phyloP scores from a whole-genome alignment of 2,797 vertebrate species.

The Typhlichthys subterraneus region DNA sequence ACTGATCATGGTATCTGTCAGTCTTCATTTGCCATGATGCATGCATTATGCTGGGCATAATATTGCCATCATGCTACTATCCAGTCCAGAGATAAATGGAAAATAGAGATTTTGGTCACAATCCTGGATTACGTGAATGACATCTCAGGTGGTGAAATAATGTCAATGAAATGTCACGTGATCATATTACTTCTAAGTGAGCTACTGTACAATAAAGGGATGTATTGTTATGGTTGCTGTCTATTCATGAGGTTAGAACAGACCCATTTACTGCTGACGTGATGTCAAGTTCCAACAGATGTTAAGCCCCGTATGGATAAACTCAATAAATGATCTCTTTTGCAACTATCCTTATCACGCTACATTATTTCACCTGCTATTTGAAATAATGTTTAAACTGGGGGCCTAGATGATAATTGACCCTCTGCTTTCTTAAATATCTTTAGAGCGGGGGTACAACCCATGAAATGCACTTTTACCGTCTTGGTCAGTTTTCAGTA shows the following conservation, averaged over 20 bases:
- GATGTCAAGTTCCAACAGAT: no score
- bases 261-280: not conserved
- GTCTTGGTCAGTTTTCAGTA: no score
- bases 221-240: conserved; percentile 12
- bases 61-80: not conserved
- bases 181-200: not conserved
- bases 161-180: no score
- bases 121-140: conserved; percentile 4
- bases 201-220: conserved; percentile 25
- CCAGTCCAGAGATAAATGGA: not conserved
- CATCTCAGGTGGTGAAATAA: not conserved
- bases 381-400: no score
- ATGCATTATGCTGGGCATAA: conserved; percentile 1
- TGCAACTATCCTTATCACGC: no score
- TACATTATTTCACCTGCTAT: no score
- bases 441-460: no score
- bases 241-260: conserved; percentile 27
- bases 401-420: no score
- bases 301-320: no score
- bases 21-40: conserved; percentile 1
- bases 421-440: no score
- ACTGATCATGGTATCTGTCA: conserved; percentile 1
- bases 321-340: no score
- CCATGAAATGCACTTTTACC: no score
- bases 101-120: conserved; percentile 1